phyloP scores from a whole-genome alignment of 2,113 vertebrate species.

The Excalfactoria chinensis region DNA sequence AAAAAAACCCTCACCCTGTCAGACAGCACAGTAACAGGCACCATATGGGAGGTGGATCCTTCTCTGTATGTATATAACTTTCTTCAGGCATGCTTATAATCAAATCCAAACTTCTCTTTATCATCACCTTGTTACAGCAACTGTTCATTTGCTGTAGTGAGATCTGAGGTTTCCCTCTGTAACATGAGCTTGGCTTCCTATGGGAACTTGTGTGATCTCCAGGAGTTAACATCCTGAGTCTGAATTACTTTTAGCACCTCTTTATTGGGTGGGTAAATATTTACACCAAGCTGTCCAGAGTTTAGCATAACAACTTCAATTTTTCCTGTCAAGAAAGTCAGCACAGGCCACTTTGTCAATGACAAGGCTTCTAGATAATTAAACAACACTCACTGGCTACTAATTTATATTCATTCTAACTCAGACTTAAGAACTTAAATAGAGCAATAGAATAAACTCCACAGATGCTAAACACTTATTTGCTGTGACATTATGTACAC shows the following conservation, averaged over 20 bases:
- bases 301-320: constrained; percentile 61
- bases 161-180: neutral
- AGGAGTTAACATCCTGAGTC: constrained; percentile 56
- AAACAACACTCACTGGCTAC: constrained; percentile 66
- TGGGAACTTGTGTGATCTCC: constrained; percentile 9
- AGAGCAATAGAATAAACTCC: constrained; percentile 60
- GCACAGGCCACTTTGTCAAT: constrained; percentile 32
- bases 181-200: neutral
- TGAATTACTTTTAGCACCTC: constrained; percentile 56
- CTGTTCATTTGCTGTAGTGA: neutral
- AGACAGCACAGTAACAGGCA: neutral
- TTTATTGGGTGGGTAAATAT: constrained; percentile 59
- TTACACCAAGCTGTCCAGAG: constrained; percentile 55
- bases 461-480: constrained; percentile 69
- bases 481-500: constrained; percentile 65
- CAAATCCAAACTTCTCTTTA: constrained; percentile 2
- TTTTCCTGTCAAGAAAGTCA: constrained; percentile 52
- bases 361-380: constrained; percentile 57
- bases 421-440: constrained; percentile 59
- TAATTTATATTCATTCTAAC: constrained; percentile 66
- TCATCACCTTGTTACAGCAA: neutral
- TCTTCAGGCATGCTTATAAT: neutral
- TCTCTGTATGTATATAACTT: neutral
- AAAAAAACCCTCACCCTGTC: neutral
- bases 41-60: neutral